Evolutionary conservation across 2,888 invertebrate species (phyloP).

Genomic region (Tryphoninae sp.): DNA sequence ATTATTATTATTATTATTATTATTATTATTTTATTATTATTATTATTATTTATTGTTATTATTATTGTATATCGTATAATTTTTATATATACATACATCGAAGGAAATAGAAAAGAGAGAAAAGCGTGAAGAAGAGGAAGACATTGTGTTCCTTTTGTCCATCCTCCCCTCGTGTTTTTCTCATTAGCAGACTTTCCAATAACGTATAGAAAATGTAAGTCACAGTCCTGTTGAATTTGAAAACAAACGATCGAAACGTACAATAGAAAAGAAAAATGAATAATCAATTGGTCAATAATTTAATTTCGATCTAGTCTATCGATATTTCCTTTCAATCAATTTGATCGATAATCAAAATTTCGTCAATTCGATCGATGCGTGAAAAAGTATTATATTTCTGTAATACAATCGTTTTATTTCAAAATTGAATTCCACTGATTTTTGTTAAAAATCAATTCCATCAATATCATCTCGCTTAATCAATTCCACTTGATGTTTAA

Average conservation of each 20-base stretch:
- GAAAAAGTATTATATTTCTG: no score
- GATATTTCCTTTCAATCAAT: conserved; percentile 5
- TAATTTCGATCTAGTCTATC: not conserved
- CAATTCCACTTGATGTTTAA: no score
- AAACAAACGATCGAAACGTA: conserved; percentile 32
- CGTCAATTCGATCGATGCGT: not conserved
- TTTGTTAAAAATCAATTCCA: conserved; percentile 3
- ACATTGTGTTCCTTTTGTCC: no score
- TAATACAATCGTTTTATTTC: no score
- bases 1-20: conserved; percentile 34
- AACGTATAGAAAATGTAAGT: conserved; percentile 53
- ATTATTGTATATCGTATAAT: conserved; percentile 38
- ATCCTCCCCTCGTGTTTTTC: not conserved
- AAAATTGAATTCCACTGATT: no score
- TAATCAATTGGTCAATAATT: not conserved
- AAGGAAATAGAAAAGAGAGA: conserved; percentile 48
- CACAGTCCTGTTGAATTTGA: conserved; percentile 67
- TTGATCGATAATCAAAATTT: conserved; percentile 4
- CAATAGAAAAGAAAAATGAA: not conserved
- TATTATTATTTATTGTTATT: conserved; percentile 42
- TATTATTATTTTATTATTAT: conserved; percentile 37
- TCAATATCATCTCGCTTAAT: not conserved
- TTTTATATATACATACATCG: conserved; percentile 59
- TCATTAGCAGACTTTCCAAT: not conserved
- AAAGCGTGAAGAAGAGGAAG: not conserved